Conservation (phyloP, 35 echinoderm and acorn worm genomes). For the Diadema setosum region DNA sequence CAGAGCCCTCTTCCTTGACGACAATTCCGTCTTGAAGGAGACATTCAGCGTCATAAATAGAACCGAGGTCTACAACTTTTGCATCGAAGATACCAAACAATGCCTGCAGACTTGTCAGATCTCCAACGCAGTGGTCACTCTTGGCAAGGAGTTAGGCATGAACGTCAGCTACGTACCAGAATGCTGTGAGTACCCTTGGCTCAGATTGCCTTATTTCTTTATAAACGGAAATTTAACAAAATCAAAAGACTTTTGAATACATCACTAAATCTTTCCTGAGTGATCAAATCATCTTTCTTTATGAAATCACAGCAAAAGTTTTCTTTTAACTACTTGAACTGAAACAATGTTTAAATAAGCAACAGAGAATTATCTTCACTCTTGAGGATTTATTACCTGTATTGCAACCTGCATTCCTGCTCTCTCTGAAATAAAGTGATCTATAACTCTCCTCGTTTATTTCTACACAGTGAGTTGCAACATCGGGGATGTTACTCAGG, state of each 20-base stretch:
- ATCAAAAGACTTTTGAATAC: too few relatives aligned
- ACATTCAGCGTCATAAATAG: slow-evolving; percentile 55
- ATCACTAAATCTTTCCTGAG: not conserved
- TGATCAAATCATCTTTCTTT: not conserved
- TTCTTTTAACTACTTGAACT: not conserved
- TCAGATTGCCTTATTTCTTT: too few relatives aligned
- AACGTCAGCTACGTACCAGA: not conserved
- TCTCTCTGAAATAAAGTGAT: too few relatives aligned
- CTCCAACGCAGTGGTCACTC: not conserved
- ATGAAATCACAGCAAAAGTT: not conserved
- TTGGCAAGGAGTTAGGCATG: not conserved
- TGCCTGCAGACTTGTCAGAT: not conserved
- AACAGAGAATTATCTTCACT: too few relatives aligned
- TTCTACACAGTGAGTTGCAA: not conserved
- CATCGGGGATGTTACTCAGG: not conserved
- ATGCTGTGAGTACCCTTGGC: not conserved
- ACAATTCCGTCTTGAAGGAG: slow-evolving; percentile 24
- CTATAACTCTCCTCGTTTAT: too few relatives aligned
- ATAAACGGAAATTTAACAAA: too few relatives aligned
- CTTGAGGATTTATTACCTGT: too few relatives aligned
- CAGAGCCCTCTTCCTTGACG: slow-evolving; percentile 29
- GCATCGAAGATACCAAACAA: not conserved
- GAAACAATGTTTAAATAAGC: too few relatives aligned
- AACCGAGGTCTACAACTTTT: not conserved
- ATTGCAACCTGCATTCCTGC: too few relatives aligned